A percentile compares a stretch with the other conserved stretches of the same genome.
Evolutionary conservation across 2,113 vertebrate species (phyloP).

Genomic region (Carassius auratus): DNA sequence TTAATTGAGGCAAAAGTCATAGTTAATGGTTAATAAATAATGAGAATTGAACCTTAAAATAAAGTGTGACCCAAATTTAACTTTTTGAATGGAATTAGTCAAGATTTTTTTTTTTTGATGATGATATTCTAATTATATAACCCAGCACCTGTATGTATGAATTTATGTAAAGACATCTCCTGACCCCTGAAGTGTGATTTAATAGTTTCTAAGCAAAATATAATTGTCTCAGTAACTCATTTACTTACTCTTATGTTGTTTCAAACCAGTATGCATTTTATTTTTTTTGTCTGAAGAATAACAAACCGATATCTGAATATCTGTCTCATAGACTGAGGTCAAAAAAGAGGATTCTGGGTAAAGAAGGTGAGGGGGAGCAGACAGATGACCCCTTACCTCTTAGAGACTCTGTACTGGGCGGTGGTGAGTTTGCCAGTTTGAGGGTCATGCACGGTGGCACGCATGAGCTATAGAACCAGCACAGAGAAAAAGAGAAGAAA

Average conservation of each 20-base stretch:
- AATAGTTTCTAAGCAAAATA: background rate
- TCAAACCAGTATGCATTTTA: background rate
- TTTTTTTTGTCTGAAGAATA: background rate
- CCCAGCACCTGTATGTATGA: no score
- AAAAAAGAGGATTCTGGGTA: background rate
- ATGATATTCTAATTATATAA: no score
- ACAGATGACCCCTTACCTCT: slow-evolving; percentile 85
- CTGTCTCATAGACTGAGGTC: background rate
- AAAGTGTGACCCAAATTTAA: no score
- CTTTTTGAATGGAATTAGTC: no score
- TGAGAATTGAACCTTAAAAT: no score
- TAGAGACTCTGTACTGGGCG: slow-evolving; percentile 95
- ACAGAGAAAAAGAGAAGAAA: slow-evolving; percentile 32
- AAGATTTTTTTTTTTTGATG: no score
- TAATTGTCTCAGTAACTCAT: background rate
- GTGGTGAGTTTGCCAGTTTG: slow-evolving; percentile 91
- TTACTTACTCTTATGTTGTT: background rate
- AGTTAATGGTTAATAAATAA: no score
- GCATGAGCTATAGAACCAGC: slow-evolving; percentile 82
- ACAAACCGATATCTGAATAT: background rate
- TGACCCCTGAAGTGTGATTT: background rate
- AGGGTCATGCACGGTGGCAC: slow-evolving; percentile 94
- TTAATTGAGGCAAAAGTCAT: no score
- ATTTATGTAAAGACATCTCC: no score
- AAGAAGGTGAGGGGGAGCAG: background rate